A percentile compares a stretch with the other conserved stretches of the same genome.
Evolutionary conservation across 1,140 invertebrate species (phyloP).

Genomic region (Bombus confusus): DNA sequence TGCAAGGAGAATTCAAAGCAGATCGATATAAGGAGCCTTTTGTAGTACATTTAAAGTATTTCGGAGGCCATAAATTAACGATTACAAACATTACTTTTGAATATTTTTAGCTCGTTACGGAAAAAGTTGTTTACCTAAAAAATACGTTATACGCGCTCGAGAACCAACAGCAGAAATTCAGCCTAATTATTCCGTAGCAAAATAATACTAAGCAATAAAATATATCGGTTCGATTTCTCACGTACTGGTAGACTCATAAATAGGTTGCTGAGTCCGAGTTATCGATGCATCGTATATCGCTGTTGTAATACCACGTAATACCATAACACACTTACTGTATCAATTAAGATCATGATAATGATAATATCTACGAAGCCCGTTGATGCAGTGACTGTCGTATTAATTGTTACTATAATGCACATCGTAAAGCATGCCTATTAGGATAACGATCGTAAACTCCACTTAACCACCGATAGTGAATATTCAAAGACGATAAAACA

Average conservation of each 20-base stretch:
- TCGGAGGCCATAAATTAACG: too few relatives aligned
- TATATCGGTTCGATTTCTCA: not conserved
- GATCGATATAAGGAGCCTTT: not conserved
- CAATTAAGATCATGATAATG: conserved; percentile 38
- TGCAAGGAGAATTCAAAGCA: not conserved
- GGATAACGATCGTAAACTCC: not conserved
- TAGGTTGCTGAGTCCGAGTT: not conserved
- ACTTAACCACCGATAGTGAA: not conserved
- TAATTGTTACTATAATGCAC: conserved; percentile 11
- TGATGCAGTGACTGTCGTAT: conserved; percentile 3
- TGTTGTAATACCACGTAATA: not conserved
- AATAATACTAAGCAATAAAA: not conserved
- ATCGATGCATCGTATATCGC: not conserved
- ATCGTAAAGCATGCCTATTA: not conserved
- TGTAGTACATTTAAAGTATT: too few relatives aligned
- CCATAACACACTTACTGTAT: conserved; percentile 2
- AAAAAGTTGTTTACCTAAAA: too few relatives aligned
- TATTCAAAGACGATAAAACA: not conserved
- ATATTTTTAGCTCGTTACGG: too few relatives aligned
- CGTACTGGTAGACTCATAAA: not conserved
- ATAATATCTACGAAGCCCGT: conserved; percentile 17
- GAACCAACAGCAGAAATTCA: not conserved
- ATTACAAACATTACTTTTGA: too few relatives aligned
- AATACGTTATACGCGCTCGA: not conserved
- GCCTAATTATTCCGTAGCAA: not conserved